phyloP scores from a whole-genome alignment of 2,888 invertebrate species.

The Agrilus mali region DNA sequence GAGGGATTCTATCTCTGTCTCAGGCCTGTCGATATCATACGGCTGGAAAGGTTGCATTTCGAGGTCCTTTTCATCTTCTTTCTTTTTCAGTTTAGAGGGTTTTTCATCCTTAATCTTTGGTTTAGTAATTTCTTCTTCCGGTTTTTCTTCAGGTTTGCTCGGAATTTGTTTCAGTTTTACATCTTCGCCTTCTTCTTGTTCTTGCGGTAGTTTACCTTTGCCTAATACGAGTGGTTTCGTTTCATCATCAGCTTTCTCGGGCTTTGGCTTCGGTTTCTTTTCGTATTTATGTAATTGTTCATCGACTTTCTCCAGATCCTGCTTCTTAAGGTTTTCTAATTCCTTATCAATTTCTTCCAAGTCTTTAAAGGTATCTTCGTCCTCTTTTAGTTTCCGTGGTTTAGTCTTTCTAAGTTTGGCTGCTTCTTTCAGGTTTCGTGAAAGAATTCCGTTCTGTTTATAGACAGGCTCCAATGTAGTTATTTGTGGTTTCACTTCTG shows the following conservation, averaged over 20 bases:
- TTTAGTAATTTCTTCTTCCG: constrained; percentile 14
- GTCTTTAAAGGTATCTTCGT: constrained; percentile 27
- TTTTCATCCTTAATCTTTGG: constrained; percentile 18
- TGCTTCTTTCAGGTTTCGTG: constrained; percentile 38
- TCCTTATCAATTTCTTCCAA: constrained; percentile 35
- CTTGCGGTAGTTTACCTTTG: constrained; percentile 35
- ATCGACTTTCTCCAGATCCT: constrained; percentile 30
- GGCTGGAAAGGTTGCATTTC: constrained; percentile 29
- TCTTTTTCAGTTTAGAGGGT: constrained; percentile 1
- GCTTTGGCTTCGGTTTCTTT: constrained; percentile 15
- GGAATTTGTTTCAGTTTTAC: constrained; percentile 32
- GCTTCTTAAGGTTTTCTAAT: constrained; percentile 29
- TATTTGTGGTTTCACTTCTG: constrained; percentile 26
- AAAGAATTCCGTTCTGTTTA: constrained; percentile 35
- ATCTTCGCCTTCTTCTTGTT: constrained; percentile 22
- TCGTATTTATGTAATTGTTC: constrained; percentile 18
- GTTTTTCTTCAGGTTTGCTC: constrained; percentile 25
- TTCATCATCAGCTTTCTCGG: constrained; percentile 16
- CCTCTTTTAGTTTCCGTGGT: constrained; percentile 30
- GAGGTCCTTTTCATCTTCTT: constrained; percentile 25
- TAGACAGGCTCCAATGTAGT: constrained; percentile 30
- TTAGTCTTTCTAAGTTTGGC: constrained; percentile 33
- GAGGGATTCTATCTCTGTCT: constrained; percentile 26
- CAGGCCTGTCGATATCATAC: constrained; percentile 28
- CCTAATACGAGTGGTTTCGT: constrained; percentile 28